phyloP scores from a whole-genome alignment of 2,113 vertebrate genomes.

The Cheilinus undulatus region DNA sequence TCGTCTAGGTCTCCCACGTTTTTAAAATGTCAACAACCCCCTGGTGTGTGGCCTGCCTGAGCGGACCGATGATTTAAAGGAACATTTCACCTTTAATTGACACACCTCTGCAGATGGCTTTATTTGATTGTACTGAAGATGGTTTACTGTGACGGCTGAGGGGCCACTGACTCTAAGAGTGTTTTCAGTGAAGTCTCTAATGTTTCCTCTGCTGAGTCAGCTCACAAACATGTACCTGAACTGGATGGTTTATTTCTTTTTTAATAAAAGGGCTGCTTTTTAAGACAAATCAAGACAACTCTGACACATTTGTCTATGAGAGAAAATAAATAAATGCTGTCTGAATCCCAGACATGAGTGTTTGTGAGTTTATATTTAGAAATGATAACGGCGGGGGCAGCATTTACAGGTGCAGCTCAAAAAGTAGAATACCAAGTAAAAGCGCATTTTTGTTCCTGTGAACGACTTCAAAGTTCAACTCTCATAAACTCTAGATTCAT shows the following conservation, averaged over 20 bases:
- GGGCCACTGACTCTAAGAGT: not conserved
- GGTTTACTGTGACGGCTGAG: not conserved
- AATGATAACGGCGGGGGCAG: too few species aligned
- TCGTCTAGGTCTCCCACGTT: too few species aligned
- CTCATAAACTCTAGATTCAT: too few species aligned
- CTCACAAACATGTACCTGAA: not conserved
- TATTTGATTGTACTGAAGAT: not conserved
- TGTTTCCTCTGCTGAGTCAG: not conserved
- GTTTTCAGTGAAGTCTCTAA: not conserved
- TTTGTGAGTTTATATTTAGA: too few species aligned
- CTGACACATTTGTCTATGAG: slow-evolving; percentile 27
- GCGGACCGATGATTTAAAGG: not conserved
- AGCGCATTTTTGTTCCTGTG: too few species aligned
- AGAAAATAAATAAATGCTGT: slow-evolving; percentile 48
- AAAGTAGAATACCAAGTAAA: too few species aligned
- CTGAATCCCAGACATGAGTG: not conserved
- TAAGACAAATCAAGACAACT: slow-evolving; percentile 24
- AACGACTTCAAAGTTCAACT: too few species aligned
- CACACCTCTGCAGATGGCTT: not conserved
- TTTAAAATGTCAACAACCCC: too few species aligned
- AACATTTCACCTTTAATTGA: not conserved
- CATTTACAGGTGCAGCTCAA: too few species aligned
- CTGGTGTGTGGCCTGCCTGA: too few species aligned
- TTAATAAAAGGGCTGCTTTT: slow-evolving; percentile 62
- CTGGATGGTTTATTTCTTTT: not conserved